phyloP scores from a whole-genome alignment of 2,113 vertebrate genomes.

The Syngnathus floridae region DNA sequence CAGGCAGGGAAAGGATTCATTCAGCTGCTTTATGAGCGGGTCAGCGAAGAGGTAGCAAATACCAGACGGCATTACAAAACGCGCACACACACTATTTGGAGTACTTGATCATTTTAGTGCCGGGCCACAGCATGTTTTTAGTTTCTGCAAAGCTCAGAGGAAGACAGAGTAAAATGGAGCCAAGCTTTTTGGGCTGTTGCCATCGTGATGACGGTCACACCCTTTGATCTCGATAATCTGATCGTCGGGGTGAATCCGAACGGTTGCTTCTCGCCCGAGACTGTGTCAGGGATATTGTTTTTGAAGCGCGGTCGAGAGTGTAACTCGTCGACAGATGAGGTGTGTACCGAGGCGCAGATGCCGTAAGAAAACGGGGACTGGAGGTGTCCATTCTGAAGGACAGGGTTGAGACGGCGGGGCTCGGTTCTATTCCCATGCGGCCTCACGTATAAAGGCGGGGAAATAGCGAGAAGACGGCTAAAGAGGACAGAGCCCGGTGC shows the following conservation, averaged over 20 bases:
- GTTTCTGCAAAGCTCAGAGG: background rate
- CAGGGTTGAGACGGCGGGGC: constrained; percentile 16
- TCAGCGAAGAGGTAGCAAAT: constrained; percentile 23
- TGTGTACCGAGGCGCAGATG: constrained; percentile 24
- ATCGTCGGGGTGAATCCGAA: constrained; percentile 50
- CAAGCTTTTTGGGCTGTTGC: constrained; percentile 29
- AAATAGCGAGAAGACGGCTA: constrained; percentile 17
- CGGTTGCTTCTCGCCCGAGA: constrained; percentile 22
- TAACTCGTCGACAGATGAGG: constrained; percentile 45
- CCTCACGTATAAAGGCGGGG: constrained; percentile 38
- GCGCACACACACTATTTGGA: constrained; percentile 6
- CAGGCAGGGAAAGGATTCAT: constrained; percentile 25
- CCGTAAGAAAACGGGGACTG: constrained; percentile 1
- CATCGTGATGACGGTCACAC: constrained; percentile 61
- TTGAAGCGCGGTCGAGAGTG: constrained; percentile 36
- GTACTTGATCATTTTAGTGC: constrained; percentile 11
- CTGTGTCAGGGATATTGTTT: constrained; percentile 30
- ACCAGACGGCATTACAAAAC: constrained; percentile 8
- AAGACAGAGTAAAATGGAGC: constrained; percentile 25
- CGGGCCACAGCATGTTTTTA: background rate
- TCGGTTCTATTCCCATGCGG: constrained; percentile 33
- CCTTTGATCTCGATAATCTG: constrained; percentile 56
- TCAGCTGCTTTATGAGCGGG: constrained; percentile 26
- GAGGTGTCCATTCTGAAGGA: constrained; percentile 42
- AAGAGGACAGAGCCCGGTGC: constrained; percentile 27